Evolutionary conservation across 2,113 vertebrate genomes (phyloP).

Genomic region (Lamprotornis superbus): DNA sequence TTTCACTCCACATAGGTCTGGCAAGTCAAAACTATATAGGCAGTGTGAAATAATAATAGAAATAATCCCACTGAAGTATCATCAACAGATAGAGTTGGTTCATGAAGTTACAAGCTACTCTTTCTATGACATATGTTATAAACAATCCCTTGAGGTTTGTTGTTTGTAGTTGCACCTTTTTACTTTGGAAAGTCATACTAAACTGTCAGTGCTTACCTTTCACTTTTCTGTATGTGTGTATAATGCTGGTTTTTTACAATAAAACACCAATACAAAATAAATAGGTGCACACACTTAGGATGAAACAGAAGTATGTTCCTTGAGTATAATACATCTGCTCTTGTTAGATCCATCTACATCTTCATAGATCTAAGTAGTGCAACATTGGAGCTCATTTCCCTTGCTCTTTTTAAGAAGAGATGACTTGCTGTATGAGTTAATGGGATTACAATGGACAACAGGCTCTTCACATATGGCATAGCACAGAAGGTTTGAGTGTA

Average conservation of each 20-base stretch:
- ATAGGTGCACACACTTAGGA: background rate
- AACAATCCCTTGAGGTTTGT: background rate
- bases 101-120: background rate
- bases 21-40: background rate
- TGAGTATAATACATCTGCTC: slow-evolving; percentile 13
- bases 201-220: background rate
- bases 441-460: slow-evolving; percentile 36
- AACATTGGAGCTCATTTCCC: background rate
- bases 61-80: background rate
- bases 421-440: slow-evolving; percentile 25
- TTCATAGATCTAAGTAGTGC: slow-evolving; percentile 8
- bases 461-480: background rate
- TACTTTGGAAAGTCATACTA: background rate
- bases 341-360: slow-evolving; percentile 19
- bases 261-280: background rate
- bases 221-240: background rate
- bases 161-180: background rate
- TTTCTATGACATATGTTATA: background rate
- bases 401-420: slow-evolving; percentile 31
- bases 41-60: background rate
- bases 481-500: slow-evolving; percentile 13
- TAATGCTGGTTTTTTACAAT: background rate
- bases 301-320: background rate
- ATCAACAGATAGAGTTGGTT: background rate
- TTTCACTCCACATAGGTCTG: background rate